Evolutionary conservation across 2,888 invertebrate genomes (phyloP), one percentile per base, ranked within the genome.

Genomic region (Eupithecia pulchellata): DNA sequence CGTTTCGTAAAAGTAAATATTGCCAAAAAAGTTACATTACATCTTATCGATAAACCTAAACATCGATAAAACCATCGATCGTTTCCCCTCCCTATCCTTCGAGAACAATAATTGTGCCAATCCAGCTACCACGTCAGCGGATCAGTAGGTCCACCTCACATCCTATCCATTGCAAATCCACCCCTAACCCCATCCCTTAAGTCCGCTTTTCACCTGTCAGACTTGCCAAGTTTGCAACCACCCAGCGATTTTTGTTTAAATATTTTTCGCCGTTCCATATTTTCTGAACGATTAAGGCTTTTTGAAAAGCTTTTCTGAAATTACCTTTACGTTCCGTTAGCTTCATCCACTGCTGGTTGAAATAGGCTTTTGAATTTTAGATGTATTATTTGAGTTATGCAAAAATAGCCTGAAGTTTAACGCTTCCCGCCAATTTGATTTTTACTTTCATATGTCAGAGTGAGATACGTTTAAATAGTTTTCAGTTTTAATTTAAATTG

Each of bases 111-210:
- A 72, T 67, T 29, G 14, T 36, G 72, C 68, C 68, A 66, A 71
- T 71, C 64, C 61, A 39, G 72, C 29, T 30, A 62, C 62, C 62
- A 42, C 66, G 72, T 68, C 72, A 72, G 68, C 68, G 55, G 60
- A 62, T 47, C 20, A 47, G 42, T 61, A 34, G 11, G 61, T 29
- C 34, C 52, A 60, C 36, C 42, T 60, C 65, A 36, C 30, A 47
- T 39, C 52, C 20, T 14, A 58, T 64, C 66, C 52, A 62, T 29
- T n/a, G 52, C 52, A 66, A 62, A 52, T 62, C 55, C 39, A 60
- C 62, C 64, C 39, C 29, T 67, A 67, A 47, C n/a, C 39, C 25
- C 17, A 64, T 20, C 25, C 1, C 1, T 9, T 67, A 71, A 64
- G 71, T 52, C 63, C 42, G 32, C 34, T 47, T 66, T 66, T 62